Percentiles rank a stretch among this genome's conserved stretches.
phyloP scores from a whole-genome alignment of 2,888 invertebrate genomes.

The Stenodera caucasica region DNA sequence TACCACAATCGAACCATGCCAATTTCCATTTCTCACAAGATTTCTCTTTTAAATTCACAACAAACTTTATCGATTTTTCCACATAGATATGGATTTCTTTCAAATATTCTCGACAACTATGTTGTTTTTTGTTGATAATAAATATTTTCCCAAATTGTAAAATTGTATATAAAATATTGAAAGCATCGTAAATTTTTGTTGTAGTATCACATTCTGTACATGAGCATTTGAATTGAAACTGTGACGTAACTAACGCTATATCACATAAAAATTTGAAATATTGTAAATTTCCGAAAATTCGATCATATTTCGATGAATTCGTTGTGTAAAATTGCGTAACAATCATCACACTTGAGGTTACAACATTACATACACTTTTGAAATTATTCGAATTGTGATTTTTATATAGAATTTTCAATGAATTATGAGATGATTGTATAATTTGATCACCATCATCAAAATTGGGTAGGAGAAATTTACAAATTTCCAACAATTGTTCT shows the following conservation, averaged over 20 bases:
- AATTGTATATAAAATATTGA: neutral
- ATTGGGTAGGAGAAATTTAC: neutral
- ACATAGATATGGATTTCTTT: slow-evolving; percentile 3
- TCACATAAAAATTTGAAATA: slow-evolving; percentile 12
- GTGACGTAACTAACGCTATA: slow-evolving; percentile 2
- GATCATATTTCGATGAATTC: neutral
- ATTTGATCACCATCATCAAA: neutral
- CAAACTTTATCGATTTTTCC: slow-evolving; percentile 1
- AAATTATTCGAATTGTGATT: neutral
- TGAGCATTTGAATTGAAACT: slow-evolving; percentile 6
- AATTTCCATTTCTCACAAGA: slow-evolving; percentile 9
- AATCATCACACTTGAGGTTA: neutral
- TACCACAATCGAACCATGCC: slow-evolving; percentile 11
- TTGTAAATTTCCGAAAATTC: neutral
- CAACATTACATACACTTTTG: slow-evolving; percentile 10
- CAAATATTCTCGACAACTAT: slow-evolving; percentile 2
- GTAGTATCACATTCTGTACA: slow-evolving; percentile 3
- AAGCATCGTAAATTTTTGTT: slow-evolving; percentile 4
- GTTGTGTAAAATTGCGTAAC: neutral
- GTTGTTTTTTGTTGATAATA: slow-evolving; percentile 1
- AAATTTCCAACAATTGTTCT: slow-evolving; percentile 1
- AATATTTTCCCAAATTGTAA: neutral
- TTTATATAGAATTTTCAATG: slow-evolving; percentile 7
- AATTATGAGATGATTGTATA: slow-evolving; percentile 5
- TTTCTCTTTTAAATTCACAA: neutral